Evolutionary conservation across 2,113 vertebrate genomes (phyloP).

Genomic region (Eleginops maclovinus): DNA sequence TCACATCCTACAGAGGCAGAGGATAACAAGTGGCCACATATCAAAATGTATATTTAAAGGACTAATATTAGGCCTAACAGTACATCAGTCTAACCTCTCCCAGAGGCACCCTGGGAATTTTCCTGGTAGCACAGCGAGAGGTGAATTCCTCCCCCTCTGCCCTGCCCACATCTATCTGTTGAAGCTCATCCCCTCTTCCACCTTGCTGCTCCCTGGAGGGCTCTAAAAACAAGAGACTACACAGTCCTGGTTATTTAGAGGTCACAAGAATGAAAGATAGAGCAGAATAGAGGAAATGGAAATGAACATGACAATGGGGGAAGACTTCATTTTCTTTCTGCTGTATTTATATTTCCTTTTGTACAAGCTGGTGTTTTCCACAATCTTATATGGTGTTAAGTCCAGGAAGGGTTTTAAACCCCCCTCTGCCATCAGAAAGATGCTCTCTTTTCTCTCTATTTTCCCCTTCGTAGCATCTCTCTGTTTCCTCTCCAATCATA

Average conservation of each 20-base stretch:
- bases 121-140: constrained; percentile 80
- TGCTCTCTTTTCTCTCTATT: constrained; percentile 46
- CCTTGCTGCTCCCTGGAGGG: constrained; percentile 74
- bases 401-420: constrained; percentile 63
- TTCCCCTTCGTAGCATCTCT: constrained; percentile 35
- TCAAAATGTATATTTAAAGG: constrained; percentile 28
- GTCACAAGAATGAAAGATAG: constrained; percentile 75
- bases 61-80: not conserved
- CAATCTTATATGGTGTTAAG: constrained; percentile 54
- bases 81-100: constrained; percentile 15
- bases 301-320: constrained; percentile 12
- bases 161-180: constrained; percentile 85
- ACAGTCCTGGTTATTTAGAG: constrained; percentile 72
- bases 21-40: constrained; percentile 20
- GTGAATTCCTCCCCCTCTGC: constrained; percentile 87
- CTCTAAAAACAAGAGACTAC: constrained; percentile 86
- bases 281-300: constrained; percentile 79
- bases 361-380: constrained; percentile 58
- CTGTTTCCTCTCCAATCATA: constrained; percentile 62
- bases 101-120: constrained; percentile 78
- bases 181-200: constrained; percentile 64
- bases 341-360: constrained; percentile 61
- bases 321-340: constrained; percentile 28
- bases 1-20: constrained; percentile 38
- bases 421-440: constrained; percentile 54